These are phyloP conservation scores for Meloidogyne hapla DNA, from an alignment of 1,140 invertebrate genomes.

Conservation along the genomic window DNA sequence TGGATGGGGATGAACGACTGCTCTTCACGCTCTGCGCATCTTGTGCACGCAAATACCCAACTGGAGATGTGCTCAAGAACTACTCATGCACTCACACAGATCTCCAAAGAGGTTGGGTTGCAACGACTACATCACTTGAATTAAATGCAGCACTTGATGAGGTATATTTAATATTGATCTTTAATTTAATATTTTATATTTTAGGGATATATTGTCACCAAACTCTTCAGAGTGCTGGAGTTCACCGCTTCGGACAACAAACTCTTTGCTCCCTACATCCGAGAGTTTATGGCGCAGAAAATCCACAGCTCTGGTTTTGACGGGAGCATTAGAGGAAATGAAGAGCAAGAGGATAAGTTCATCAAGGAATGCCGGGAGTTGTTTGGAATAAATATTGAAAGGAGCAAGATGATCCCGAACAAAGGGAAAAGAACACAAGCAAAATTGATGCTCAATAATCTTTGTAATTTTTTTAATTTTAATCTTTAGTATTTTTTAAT, in stretches of 20 bases:
- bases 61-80: not conserved
- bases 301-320: not conserved
- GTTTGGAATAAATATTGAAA: not conserved
- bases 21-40: not conserved
- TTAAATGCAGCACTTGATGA: too few species aligned
- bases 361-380: not conserved
- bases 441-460: not conserved
- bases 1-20: not conserved
- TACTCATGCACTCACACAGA: not conserved
- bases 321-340: not conserved
- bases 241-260: not conserved
- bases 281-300: constrained; percentile 10
- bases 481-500: not conserved
- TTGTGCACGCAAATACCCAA: not conserved
- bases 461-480: not conserved
- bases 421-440: not conserved
- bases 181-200: too few species aligned
- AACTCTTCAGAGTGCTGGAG: not conserved
- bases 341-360: not conserved
- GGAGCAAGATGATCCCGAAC: not conserved
- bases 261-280: constrained; percentile 1
- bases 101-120: not conserved
- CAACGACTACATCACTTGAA: too few species aligned
- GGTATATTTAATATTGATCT: too few species aligned
- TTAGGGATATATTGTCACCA: too few species aligned